These are phyloP conservation scores for Notarius lentiginosus DNA, from an alignment of 2,113 vertebrate species.

Conservation along the genomic window DNA sequence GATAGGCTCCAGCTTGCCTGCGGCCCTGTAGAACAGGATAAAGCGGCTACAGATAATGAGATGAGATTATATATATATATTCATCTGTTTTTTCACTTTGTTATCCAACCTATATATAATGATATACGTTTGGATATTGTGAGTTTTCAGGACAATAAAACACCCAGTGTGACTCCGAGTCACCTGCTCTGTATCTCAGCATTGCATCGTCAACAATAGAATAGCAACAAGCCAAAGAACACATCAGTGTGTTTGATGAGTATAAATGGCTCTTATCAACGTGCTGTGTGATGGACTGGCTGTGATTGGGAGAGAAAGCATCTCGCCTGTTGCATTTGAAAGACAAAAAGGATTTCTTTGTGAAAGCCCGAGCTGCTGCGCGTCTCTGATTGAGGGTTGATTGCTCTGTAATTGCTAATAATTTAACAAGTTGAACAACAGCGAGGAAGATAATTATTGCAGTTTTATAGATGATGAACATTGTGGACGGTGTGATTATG, in stretches of 20 bases:
- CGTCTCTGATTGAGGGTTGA: constrained; percentile 37
- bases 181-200: background rate
- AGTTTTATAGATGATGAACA: background rate
- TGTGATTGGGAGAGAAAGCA: constrained; percentile 13
- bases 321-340: constrained; percentile 5
- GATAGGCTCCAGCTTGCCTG: too few relatives aligned
- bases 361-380: background rate
- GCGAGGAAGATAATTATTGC: constrained; percentile 34
- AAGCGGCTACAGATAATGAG: too few relatives aligned
- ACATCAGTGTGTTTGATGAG: background rate
- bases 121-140: background rate
- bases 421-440: constrained; percentile 31
- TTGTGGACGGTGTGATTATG: constrained; percentile 9
- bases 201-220: background rate
- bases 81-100: background rate
- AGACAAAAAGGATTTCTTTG: constrained; percentile 10
- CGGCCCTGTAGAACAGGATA: too few relatives aligned
- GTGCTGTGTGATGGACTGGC: constrained; percentile 9
- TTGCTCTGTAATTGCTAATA: constrained; percentile 46
- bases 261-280: constrained; percentile 18
- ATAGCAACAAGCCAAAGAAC: background rate
- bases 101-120: background rate
- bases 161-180: background rate
- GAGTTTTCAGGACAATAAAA: background rate
- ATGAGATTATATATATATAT: too few relatives aligned